Conservation (phyloP, 2,113 vertebrate genomes). For the Geococcyx californianus region DNA sequence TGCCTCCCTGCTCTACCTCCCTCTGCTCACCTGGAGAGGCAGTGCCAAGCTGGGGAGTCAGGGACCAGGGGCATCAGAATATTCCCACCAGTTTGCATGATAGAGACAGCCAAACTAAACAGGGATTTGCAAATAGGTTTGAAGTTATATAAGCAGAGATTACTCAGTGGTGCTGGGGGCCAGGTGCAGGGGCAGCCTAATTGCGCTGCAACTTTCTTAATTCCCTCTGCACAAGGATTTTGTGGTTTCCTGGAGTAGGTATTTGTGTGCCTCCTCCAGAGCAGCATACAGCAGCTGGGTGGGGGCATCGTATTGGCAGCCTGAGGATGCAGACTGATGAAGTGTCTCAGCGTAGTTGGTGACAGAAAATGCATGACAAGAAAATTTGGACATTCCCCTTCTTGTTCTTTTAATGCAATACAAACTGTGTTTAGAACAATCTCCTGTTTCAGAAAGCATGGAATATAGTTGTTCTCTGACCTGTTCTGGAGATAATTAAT, state of each 20-base stretch:
- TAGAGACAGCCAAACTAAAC: neutral
- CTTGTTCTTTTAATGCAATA: rapidly evolving
- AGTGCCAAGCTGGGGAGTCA: rapidly evolving
- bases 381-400: no score
- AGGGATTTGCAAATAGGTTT: rapidly evolving
- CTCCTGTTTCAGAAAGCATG: rapidly evolving
- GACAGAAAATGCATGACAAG: neutral
- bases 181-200: neutral
- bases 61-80: neutral
- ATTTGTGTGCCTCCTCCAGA: neutral
- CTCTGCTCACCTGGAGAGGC: neutral
- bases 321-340: neutral
- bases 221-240: neutral
- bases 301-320: neutral
- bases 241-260: neutral
- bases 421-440: rapidly evolving
- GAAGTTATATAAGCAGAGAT: rapidly evolving
- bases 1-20: neutral
- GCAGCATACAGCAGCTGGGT: neutral
- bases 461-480: neutral
- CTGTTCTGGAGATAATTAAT: neutral
- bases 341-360: neutral
- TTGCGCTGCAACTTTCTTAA: neutral
- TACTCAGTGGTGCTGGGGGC: neutral
- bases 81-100: rapidly evolving